Base-by-base conservation (phyloP, 2,113 vertebrate genomes). In the Stigmatopora argus region DNA sequence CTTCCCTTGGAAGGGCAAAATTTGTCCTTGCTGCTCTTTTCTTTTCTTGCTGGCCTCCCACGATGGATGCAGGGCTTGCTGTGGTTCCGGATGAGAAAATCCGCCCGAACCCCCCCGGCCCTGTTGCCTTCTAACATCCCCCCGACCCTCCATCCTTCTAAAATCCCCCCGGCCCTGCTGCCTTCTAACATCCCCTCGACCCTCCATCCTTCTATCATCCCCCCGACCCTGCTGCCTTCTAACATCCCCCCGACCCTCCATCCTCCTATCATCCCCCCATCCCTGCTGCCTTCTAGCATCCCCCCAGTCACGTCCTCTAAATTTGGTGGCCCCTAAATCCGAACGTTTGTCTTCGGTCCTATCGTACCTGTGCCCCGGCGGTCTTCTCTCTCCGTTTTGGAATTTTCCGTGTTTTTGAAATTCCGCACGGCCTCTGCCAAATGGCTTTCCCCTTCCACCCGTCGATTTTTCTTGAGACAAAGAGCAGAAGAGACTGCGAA, bases 31-130 rank as follows among this genome's bases (percentile, higher is more conserved):
- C 67, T 98, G 94, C 63, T 96, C 94, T 72, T 93, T 95, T 59
- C 92, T 93, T 69, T 89, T 94, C 73, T 80, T 92, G 84, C 97
- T 99, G 49, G 96, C 97, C 90, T 98, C 96, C 97, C 97, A 99
- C 0, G 96, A 99, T 2, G 97, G 97, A 88, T 99, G 97, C 83
- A 99, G 92, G 8, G 92, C 82, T 52, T 92, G 87, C 15, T 91
- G 81, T 47, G 78, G 83, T 57, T 70, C 63, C 35, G 51, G 65
- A n/a, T 80, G 75, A 45, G 83, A 88, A 65, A 72, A 80, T n/a
- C 10, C 62, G 12, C 62, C 64, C 46, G 69, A 34, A 45, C 79
- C 72, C 14, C 55, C 69, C 23, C 9, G 38, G 41, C 53, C 67
- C 6, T 9, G 79, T 19, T 71, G 77, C 66, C 65, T 70, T 0